These are phyloP conservation scores for Toxostoma redivivum DNA, from an alignment of 2,113 vertebrate species.

Conservation along the genomic window DNA sequence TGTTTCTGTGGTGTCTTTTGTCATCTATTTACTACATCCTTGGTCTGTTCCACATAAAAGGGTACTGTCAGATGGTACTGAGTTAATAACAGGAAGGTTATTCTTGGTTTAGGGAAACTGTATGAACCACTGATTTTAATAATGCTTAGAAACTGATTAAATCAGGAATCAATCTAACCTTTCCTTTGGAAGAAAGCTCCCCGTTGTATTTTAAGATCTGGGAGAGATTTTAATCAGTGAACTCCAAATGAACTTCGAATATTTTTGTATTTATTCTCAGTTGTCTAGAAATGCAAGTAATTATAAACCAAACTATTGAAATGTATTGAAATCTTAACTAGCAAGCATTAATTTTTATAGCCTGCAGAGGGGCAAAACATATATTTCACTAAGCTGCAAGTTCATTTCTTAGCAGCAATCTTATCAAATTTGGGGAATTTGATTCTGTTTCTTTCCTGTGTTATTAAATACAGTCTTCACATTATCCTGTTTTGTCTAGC, in stretches of 20 bases:
- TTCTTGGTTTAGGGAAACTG: neutral
- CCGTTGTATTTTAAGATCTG: neutral
- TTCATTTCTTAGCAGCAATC: neutral
- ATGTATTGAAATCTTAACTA: neutral
- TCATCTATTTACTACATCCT: neutral
- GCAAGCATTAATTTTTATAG: neutral
- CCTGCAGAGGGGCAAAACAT: neutral
- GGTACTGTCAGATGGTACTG: neutral
- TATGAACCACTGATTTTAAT: neutral
- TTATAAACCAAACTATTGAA: neutral
- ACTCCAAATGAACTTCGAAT: neutral
- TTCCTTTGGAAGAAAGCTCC: neutral
- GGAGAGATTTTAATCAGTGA: neutral
- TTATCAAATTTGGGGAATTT: neutral
- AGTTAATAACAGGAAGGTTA: neutral
- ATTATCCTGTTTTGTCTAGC: slow-evolving; percentile 37
- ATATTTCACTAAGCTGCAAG: neutral
- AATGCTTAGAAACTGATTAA: neutral
- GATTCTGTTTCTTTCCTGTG: neutral
- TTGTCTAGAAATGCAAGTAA: neutral
- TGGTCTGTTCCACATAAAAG: neutral
- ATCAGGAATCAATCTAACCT: neutral
- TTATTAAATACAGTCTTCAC: slow-evolving; percentile 10
- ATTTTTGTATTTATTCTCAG: neutral
- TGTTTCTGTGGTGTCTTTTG: neutral